These are phyloP conservation scores for Scomber japonicus DNA, from an alignment of 2,113 vertebrate species.

Conservation along the genomic window DNA sequence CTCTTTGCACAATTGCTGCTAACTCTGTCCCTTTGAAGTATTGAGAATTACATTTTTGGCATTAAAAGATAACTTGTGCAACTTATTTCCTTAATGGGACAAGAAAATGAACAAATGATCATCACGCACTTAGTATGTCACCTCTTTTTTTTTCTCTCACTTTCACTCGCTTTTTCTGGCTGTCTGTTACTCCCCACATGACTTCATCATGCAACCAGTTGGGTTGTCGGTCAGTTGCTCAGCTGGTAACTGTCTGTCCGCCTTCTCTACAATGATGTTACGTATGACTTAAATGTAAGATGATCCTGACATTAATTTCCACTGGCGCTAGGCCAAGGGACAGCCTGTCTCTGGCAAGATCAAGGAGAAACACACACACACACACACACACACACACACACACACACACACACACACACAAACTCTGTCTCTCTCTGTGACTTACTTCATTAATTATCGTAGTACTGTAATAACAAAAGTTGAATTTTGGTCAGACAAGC, in stretches of 20 bases:
- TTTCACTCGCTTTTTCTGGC: background rate
- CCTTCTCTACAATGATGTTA: constrained; percentile 58
- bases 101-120: background rate
- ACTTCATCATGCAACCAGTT: constrained; percentile 52
- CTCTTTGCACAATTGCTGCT: background rate
- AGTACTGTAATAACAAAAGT: background rate
- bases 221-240: constrained; percentile 30
- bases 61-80: background rate
- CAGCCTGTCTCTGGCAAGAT: constrained; percentile 70
- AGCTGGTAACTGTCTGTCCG: constrained; percentile 56
- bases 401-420: background rate
- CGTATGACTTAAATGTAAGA: constrained; percentile 73
- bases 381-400: background rate
- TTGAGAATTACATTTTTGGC: background rate
- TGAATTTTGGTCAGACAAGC: constrained; percentile 13
- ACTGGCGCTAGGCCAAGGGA: constrained; percentile 65
- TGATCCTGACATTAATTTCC: constrained; percentile 72
- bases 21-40: background rate
- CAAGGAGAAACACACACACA: constrained; percentile 28
- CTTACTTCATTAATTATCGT: background rate
- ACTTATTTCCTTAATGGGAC: background rate
- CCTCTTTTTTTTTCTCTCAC: background rate
- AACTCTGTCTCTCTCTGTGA: background rate
- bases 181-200: constrained; percentile 17
- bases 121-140: background rate